phyloP scores from a whole-genome alignment of 2,113 vertebrate species.

The Istiophorus platypterus region DNA sequence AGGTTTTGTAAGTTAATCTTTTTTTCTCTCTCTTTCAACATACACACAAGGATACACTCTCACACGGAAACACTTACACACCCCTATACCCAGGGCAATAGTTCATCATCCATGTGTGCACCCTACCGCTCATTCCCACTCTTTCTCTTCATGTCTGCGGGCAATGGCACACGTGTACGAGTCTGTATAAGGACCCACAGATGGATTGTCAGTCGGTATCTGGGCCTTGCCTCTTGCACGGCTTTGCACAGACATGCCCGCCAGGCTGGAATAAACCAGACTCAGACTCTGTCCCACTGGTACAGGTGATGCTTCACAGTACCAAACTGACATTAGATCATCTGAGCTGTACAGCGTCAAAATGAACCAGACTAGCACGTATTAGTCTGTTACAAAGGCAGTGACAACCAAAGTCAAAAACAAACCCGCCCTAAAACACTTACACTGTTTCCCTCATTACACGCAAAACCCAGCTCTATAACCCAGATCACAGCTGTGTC shows the following conservation, averaged over 20 bases:
- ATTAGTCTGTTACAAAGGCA: constrained; percentile 14
- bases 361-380: constrained; percentile 12
- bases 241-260: constrained; percentile 43
- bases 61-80: constrained; percentile 12
- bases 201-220: constrained; percentile 78
- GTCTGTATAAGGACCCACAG: constrained; percentile 70
- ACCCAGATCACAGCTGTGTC: constrained; percentile 83
- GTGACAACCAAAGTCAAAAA: constrained; percentile 26
- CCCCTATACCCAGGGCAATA: constrained; percentile 40
- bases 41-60: constrained; percentile 37
- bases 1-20: constrained; percentile 46
- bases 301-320: constrained; percentile 37
- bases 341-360: constrained; percentile 23
- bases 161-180: constrained; percentile 66
- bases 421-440: constrained; percentile 14
- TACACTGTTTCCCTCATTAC: constrained; percentile 9
- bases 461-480: constrained; percentile 66
- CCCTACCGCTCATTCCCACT: constrained; percentile 22
- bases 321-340: constrained; percentile 52
- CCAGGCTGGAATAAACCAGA: constrained; percentile 64
- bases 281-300: constrained; percentile 49
- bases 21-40: constrained; percentile 20
- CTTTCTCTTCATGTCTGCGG: constrained; percentile 56
- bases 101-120: constrained; percentile 63
- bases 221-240: constrained; percentile 59